These are phyloP conservation scores for Nothura maculosa DNA, from an alignment of 2,797 vertebrate genomes.

Conservation along the genomic window DNA sequence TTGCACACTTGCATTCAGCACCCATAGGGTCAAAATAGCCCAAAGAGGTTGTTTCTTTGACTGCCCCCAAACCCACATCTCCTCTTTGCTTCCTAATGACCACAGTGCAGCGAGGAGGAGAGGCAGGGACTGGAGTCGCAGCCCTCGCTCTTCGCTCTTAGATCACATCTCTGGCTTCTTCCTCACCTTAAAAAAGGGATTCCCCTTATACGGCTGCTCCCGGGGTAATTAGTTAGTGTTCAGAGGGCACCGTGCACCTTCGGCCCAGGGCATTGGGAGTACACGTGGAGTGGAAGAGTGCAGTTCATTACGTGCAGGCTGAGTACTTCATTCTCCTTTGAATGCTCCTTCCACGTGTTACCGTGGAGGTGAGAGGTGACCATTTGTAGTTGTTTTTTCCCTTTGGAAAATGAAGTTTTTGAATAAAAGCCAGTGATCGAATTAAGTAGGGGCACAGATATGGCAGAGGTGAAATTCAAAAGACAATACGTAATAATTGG, in stretches of 20 bases:
- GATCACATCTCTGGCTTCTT: background rate
- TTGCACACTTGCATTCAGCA: background rate
- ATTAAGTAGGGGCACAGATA: constrained; percentile 79
- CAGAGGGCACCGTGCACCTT: background rate
- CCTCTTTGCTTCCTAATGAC: background rate
- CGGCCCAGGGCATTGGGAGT: accelerated
- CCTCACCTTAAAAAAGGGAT: background rate
- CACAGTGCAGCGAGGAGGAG: background rate
- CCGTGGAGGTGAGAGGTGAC: constrained; percentile 61
- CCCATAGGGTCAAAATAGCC: background rate
- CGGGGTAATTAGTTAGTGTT: background rate
- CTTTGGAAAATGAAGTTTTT: constrained; percentile 78
- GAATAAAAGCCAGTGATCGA: constrained; percentile 80
- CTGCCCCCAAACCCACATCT: background rate
- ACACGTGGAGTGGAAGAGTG: background rate
- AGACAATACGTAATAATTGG: constrained; percentile 81
- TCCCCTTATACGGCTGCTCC: accelerated
- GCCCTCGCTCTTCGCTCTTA: background rate
- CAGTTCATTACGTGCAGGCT: background rate
- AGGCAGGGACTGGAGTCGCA: background rate
- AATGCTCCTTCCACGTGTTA: constrained; percentile 42
- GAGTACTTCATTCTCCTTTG: constrained; percentile 28
- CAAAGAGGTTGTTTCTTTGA: background rate
- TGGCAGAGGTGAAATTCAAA: constrained; percentile 80
- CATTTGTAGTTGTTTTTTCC: constrained; percentile 57